Conservation (phyloP, 2,888 invertebrate species). For the Spodoptera picta region DNA sequence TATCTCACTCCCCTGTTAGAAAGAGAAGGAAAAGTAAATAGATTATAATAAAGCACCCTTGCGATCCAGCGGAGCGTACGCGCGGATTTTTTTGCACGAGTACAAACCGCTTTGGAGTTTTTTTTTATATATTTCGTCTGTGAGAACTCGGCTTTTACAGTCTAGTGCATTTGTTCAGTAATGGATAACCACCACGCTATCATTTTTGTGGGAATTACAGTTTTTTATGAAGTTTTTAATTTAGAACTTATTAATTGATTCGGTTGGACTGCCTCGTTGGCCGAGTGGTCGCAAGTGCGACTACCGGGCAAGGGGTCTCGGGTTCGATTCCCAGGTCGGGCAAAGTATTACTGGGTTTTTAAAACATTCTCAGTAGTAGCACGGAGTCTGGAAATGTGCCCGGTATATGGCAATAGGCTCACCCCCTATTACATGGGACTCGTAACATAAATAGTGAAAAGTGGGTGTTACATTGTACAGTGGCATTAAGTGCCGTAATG, state of each 20-base stretch:
- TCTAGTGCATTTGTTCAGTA: constrained; percentile 70
- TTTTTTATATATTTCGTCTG: constrained; percentile 62
- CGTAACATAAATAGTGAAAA: too few species aligned
- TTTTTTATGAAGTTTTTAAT: constrained; percentile 30
- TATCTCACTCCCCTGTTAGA: constrained; percentile 42
- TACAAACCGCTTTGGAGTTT: constrained; percentile 63
- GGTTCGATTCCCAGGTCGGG: too few species aligned
- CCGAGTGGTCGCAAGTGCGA: too few species aligned
- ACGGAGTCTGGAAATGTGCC: too few species aligned
- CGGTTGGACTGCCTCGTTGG: too few species aligned
- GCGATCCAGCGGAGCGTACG: constrained; percentile 75
- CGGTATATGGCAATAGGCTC: too few species aligned
- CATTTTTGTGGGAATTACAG: constrained; percentile 40
- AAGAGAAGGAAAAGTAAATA: constrained; percentile 68
- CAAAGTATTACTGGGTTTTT: too few species aligned
- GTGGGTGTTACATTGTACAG: too few species aligned
- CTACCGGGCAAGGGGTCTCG: too few species aligned
- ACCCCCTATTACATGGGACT: too few species aligned
- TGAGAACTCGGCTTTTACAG: constrained; percentile 78
- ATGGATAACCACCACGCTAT: constrained; percentile 63
- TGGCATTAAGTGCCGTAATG: too few species aligned
- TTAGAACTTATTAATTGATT: constrained; percentile 31
- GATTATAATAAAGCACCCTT: constrained; percentile 81
- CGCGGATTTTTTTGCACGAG: constrained; percentile 80
- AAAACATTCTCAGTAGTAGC: too few species aligned